A percentile compares a stretch with the other conserved stretches of the same genome.
Conservation (phyloP, 1,140 invertebrate species). For the Aradophagus sp. region DNA sequence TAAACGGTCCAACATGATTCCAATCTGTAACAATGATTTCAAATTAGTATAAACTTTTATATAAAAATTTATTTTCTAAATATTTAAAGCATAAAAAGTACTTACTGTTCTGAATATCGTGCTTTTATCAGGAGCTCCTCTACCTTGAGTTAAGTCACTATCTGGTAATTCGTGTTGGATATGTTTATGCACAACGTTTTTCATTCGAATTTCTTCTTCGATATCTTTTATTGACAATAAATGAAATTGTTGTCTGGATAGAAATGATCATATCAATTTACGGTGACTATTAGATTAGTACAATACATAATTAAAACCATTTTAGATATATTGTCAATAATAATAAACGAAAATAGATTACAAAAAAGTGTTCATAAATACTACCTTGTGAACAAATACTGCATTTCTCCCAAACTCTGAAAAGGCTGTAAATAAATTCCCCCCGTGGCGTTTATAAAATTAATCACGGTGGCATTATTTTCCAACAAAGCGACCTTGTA, state of each 20-base stretch:
- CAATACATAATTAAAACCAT: no score
- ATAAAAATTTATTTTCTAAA: background rate
- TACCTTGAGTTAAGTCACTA: constrained; percentile 68
- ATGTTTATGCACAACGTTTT: constrained; percentile 54
- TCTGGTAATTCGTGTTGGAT: constrained; percentile 68
- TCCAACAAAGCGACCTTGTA: constrained; percentile 59
- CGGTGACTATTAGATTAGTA: no score
- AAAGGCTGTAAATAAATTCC: constrained; percentile 71
- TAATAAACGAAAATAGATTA: no score
- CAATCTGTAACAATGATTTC: constrained; percentile 60
- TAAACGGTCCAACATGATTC: constrained; percentile 66
- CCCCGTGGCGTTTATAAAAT: constrained; percentile 68
- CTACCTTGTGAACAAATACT: constrained; percentile 66
- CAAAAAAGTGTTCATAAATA: background rate
- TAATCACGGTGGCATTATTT: constrained; percentile 56
- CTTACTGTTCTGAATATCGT: constrained; percentile 66
- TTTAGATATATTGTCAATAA: no score
- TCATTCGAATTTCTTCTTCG: constrained; percentile 34
- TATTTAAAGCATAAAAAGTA: constrained; percentile 4
- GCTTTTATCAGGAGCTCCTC: constrained; percentile 63
- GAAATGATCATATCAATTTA: no score
- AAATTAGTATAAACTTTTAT: constrained; percentile 1
- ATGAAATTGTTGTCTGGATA: constrained; percentile 58
- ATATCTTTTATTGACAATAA: constrained; percentile 55
- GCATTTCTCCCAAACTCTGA: constrained; percentile 70